Evolutionary conservation across 2,888 invertebrate species (phyloP).

Genomic region (Polyommatus icarus): DNA sequence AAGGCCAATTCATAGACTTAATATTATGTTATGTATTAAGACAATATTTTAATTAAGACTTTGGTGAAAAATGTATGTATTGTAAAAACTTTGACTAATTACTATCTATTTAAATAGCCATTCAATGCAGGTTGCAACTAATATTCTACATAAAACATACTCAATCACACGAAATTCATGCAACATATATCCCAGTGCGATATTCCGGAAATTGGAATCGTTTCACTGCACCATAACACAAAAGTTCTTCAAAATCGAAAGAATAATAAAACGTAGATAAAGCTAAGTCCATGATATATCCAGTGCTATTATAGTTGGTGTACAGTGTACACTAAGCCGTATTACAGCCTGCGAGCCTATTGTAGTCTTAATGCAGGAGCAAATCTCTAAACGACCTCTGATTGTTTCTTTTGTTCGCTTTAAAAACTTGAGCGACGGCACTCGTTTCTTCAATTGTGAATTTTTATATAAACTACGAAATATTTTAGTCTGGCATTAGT

Average conservation of each 20-base stretch:
- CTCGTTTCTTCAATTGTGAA: slow-evolving; percentile 30
- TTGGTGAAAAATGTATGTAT: neutral
- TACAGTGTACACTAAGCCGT: slow-evolving; percentile 17
- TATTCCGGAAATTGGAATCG: neutral
- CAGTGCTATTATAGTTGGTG: slow-evolving; percentile 24
- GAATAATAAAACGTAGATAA: slow-evolving; percentile 18
- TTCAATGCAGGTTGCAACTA: too few relatives aligned
- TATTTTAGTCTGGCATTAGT: slow-evolving; percentile 29
- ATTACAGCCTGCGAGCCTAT: slow-evolving; percentile 17
- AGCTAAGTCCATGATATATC: slow-evolving; percentile 16
- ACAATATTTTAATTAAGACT: neutral
- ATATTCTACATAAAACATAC: neutral
- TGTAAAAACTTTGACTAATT: neutral
- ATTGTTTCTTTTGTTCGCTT: slow-evolving; percentile 30
- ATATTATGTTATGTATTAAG: too few relatives aligned
- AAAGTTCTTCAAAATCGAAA: slow-evolving; percentile 15
- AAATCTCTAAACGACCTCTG: slow-evolving; percentile 31
- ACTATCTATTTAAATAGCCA: too few relatives aligned
- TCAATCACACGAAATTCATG: neutral
- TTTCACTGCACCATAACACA: neutral
- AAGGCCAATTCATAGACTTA: too few relatives aligned
- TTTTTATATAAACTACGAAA: slow-evolving; percentile 28
- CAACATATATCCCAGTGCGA: neutral
- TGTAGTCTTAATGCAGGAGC: slow-evolving; percentile 31
- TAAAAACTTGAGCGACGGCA: slow-evolving; percentile 29